These are phyloP conservation scores for Drosophila suboccidentalis DNA, from an alignment of 2,888 invertebrate species.

Conservation along the genomic window DNA sequence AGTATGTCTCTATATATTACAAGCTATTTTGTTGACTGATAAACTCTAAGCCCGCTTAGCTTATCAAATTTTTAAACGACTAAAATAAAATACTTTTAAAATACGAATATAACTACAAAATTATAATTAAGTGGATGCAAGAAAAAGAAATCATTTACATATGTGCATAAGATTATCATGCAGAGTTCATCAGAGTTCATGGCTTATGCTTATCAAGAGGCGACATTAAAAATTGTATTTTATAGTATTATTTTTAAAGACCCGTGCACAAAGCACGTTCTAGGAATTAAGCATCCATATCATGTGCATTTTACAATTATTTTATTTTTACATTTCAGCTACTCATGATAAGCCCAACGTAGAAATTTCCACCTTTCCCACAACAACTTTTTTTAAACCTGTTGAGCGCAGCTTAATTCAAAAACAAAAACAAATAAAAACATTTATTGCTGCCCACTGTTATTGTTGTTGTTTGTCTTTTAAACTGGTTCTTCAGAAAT, in stretches of 20 bases:
- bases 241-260: not conserved
- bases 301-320: constrained; percentile 36
- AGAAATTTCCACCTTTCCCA: constrained; percentile 54
- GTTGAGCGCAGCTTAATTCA: constrained; percentile 61
- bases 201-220: not conserved
- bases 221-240: not conserved
- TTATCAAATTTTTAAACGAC: constrained; percentile 20
- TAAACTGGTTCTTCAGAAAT: constrained; percentile 66
- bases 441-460: constrained; percentile 34
- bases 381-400: constrained; percentile 51
- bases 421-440: constrained; percentile 30
- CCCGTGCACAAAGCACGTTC: not conserved
- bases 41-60: constrained; percentile 17
- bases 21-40: constrained; percentile 9
- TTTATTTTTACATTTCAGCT: not conserved
- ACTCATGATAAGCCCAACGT: constrained; percentile 22
- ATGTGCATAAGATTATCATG: not conserved
- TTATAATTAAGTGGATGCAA: not conserved
- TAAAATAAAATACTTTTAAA: not conserved
- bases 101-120: not conserved
- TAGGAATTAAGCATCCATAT: constrained; percentile 6
- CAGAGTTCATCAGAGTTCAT: not conserved
- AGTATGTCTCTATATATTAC: not conserved
- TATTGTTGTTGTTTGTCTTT: constrained; percentile 37
- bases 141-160: not conserved